phyloP scores from a whole-genome alignment of 2,888 invertebrate genomes.

The Ectropis crepuscularia region DNA sequence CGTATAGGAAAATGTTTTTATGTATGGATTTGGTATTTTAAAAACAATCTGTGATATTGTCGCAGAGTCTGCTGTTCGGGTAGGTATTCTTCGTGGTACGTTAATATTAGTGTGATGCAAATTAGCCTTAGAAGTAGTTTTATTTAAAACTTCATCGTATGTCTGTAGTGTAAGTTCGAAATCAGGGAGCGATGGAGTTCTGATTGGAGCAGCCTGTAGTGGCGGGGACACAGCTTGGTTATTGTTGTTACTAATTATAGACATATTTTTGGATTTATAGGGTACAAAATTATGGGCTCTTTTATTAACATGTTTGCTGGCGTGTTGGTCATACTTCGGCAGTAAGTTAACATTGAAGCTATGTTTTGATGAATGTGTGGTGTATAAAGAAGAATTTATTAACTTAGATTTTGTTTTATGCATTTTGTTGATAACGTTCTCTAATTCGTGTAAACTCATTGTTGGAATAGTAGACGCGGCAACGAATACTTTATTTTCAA shows the following conservation, averaged over 20 bases:
- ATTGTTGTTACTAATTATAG: neutral
- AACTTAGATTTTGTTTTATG: conserved; percentile 43
- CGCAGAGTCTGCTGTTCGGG: conserved; percentile 11
- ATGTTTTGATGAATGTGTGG: conserved; percentile 37
- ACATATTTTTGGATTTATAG: neutral
- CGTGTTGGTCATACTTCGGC: conserved; percentile 40
- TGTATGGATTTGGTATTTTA: conserved; percentile 10
- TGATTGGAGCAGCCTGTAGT: neutral
- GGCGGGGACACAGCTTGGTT: neutral
- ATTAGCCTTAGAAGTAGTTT: conserved; percentile 4
- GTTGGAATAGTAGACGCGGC: conserved; percentile 56
- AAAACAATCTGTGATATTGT: neutral
- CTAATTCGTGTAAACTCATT: conserved; percentile 66
- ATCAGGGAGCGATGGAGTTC: conserved; percentile 2
- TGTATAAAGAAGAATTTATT: conserved; percentile 17
- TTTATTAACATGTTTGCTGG: conserved; percentile 12
- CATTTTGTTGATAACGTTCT: conserved; percentile 66
- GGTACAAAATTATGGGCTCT: conserved; percentile 12
- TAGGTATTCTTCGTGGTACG: neutral
- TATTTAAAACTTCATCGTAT: neutral
- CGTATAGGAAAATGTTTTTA: conserved; percentile 19
- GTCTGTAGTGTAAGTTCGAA: conserved; percentile 12
- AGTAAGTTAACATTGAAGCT: conserved; percentile 64
- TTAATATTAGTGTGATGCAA: neutral
- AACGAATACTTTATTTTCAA: conserved; percentile 69